These are phyloP conservation scores for Diorhabda elongata DNA, from an alignment of 1,140 invertebrate genomes.

Conservation along the genomic window DNA sequence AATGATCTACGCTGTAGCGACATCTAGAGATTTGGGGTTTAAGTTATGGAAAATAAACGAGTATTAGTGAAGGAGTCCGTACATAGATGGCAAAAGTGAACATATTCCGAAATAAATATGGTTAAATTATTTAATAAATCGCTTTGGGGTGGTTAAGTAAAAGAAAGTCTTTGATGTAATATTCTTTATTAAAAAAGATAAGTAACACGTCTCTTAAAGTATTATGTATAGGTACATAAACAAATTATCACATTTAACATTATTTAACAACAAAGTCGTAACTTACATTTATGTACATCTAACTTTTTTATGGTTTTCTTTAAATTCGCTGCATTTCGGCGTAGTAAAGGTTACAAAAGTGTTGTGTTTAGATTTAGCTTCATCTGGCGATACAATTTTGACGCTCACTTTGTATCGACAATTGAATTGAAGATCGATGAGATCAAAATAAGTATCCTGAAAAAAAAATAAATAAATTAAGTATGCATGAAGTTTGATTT, in stretches of 20 bases:
- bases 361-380: constrained; percentile 29
- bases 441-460: constrained; percentile 35
- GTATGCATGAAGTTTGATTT: no score
- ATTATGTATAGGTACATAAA: neutral
- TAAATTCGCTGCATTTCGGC: constrained; percentile 33
- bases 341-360: constrained; percentile 38
- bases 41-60: no score
- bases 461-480: constrained; percentile 14
- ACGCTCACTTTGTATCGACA: constrained; percentile 38
- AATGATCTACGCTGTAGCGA: no score
- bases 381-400: constrained; percentile 29
- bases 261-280: neutral
- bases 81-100: no score
- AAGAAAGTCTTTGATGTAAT: no score
- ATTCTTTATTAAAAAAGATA: neutral
- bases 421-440: constrained; percentile 37
- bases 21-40: no score
- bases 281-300: constrained; percentile 26
- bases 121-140: no score
- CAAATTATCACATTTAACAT: neutral
- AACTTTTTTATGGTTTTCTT: constrained; percentile 28
- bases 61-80: no score
- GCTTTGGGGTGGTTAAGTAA: no score
- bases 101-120: no score
- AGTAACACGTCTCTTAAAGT: neutral